Evolutionary conservation across 2,888 invertebrate genomes (phyloP).

Genomic region (Drosophila falleni): DNA sequence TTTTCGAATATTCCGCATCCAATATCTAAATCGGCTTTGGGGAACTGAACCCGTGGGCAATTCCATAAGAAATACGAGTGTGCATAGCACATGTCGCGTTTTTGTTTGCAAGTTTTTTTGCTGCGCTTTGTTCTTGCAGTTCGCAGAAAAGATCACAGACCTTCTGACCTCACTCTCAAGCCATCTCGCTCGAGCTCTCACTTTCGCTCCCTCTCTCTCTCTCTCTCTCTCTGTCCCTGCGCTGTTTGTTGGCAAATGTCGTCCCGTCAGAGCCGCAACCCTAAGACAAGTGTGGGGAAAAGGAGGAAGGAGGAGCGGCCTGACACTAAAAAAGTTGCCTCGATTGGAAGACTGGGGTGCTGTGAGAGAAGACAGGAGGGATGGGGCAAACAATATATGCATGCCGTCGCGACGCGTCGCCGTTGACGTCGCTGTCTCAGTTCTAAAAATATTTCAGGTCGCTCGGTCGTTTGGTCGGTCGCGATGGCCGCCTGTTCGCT

Average conservation of each 20-base stretch:
- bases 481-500: constrained; percentile 71
- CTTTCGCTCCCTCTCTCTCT: constrained; percentile 11
- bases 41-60: constrained; percentile 18
- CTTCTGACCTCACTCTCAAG: constrained; percentile 74
- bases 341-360: constrained; percentile 20
- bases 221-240: background rate
- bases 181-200: constrained; percentile 3
- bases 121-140: constrained; percentile 71
- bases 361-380: background rate
- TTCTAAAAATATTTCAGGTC: constrained; percentile 82
- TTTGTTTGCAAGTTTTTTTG: constrained; percentile 33
- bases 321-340: constrained; percentile 51
- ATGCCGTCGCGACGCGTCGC: constrained; percentile 46
- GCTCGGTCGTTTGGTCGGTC: constrained; percentile 70
- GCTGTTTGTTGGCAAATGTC: constrained; percentile 44
- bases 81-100: constrained; percentile 52
- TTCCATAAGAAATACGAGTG: constrained; percentile 13
- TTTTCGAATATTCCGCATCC: background rate
- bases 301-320: constrained; percentile 4
- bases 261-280: constrained; percentile 48
- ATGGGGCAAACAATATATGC: constrained; percentile 66
- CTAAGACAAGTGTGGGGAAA: constrained; percentile 17
- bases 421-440: constrained; percentile 47
- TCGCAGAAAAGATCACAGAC: constrained; percentile 78
- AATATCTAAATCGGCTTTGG: constrained; percentile 3